phyloP scores from a whole-genome alignment of 2,797 vertebrate species.

The Helostoma temminkii region DNA sequence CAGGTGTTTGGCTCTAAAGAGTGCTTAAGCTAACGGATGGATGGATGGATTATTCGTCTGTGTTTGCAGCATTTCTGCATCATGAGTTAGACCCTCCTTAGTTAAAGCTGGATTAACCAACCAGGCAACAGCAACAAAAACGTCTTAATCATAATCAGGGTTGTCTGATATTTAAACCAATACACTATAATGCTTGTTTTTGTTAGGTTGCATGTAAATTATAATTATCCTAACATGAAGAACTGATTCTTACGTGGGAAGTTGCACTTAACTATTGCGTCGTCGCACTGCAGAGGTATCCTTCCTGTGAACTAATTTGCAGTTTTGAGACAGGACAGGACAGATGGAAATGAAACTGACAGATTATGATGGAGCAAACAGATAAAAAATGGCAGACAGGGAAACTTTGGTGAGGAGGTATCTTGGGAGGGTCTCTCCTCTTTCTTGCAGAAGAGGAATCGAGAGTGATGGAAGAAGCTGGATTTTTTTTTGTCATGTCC shows the following conservation, averaged over 20 bases:
- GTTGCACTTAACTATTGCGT: conserved; percentile 22
- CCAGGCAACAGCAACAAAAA: no score
- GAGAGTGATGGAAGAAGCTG: conserved; percentile 70
- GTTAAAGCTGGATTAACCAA: no score
- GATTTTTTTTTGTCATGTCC: conserved; percentile 66
- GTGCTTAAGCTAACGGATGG: no score
- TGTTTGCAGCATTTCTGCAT: no score
- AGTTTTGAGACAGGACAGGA: conserved; percentile 6
- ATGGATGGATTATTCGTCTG: no score
- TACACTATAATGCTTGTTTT: not conserved
- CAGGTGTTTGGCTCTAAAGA: no score
- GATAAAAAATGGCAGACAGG: conserved; percentile 12
- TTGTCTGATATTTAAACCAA: no score
- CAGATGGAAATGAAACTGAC: conserved; percentile 6
- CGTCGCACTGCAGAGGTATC: conserved; percentile 37
- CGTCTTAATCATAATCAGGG: no score
- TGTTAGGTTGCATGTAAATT: no score
- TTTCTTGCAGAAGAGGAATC: conserved; percentile 39
- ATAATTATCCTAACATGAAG: not conserved
- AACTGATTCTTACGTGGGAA: not conserved
- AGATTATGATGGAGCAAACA: conserved; percentile 47
- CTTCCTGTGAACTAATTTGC: conserved; percentile 11
- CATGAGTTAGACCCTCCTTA: not conserved
- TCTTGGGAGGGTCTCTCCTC: conserved; percentile 34
- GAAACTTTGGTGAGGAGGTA: conserved; percentile 29